A percentile compares a stretch with the other conserved stretches of the same genome.
These are phyloP conservation scores for Penaeus japonicus DNA, from an alignment of 1,140 invertebrate genomes.

Conservation along the genomic window DNA sequence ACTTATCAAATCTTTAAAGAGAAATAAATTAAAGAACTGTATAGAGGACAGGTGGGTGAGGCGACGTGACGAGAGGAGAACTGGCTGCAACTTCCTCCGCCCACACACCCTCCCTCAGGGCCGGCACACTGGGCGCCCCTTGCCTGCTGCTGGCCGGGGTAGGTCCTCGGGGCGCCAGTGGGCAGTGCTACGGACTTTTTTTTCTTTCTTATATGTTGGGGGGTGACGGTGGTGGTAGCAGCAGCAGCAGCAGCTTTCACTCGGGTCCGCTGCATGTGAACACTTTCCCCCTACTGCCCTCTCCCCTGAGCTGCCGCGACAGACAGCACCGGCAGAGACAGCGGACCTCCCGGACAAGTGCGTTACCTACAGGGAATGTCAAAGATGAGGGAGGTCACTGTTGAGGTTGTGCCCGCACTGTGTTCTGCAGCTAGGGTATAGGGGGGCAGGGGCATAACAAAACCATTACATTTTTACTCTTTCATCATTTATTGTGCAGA, in stretches of 20 bases:
- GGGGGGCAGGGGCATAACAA: constrained; percentile 43
- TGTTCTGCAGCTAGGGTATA: constrained; percentile 25
- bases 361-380: constrained; percentile 50
- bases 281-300: constrained; percentile 36
- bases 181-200: constrained; percentile 16
- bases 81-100: constrained; percentile 46
- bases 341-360: constrained; percentile 40
- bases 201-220: background rate
- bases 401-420: constrained; percentile 47
- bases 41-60: constrained; percentile 52
- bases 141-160: no score
- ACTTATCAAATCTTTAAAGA: constrained; percentile 57
- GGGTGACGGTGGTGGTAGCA: constrained; percentile 9
- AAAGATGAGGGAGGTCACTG: constrained; percentile 45
- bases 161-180: no score
- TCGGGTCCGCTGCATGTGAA: constrained; percentile 44
- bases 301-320: constrained; percentile 25
- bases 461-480: constrained; percentile 44
- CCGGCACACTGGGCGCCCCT: background rate
- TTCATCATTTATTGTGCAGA: constrained; percentile 31
- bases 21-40: constrained; percentile 51
- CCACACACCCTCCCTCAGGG: constrained; percentile 30
- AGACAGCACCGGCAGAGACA: constrained; percentile 45
- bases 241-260: constrained; percentile 47
- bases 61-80: constrained; percentile 40